Conservation (phyloP, 2,797 vertebrate genomes). For the Decapterus maruadsi region DNA sequence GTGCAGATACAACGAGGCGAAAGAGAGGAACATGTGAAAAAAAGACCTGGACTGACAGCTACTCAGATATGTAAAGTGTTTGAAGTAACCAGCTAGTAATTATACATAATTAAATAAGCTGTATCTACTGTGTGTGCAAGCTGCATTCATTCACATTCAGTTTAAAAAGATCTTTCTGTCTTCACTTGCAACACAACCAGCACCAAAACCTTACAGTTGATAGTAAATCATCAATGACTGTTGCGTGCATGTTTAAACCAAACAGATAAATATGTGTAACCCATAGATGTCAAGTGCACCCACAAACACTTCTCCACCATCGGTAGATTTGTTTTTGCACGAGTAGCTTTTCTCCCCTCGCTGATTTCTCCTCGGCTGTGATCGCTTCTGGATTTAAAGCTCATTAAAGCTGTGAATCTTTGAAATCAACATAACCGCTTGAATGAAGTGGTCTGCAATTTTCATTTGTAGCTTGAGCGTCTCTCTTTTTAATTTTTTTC, state of each 20-base stretch:
- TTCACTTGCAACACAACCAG: no score
- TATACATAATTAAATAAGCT: background rate
- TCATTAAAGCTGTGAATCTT: background rate
- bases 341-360: no score
- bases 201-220: background rate
- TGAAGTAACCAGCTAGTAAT: background rate
- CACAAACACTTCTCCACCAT: background rate
- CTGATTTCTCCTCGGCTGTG: conserved; percentile 1
- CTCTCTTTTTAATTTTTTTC: background rate
- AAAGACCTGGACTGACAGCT: background rate
- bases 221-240: background rate
- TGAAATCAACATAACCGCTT: background rate
- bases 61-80: background rate
- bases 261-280: background rate
- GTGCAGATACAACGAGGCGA: background rate
- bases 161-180: background rate
- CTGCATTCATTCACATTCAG: background rate
- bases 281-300: background rate
- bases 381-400: background rate
- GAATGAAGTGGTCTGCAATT: background rate
- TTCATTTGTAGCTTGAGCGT: background rate
- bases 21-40: background rate
- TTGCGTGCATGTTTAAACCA: background rate
- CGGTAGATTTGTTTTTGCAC: background rate
- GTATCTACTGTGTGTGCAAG: background rate